These are phyloP conservation scores for Scomber japonicus DNA, from an alignment of 2,113 vertebrate species.

Conservation along the genomic window DNA sequence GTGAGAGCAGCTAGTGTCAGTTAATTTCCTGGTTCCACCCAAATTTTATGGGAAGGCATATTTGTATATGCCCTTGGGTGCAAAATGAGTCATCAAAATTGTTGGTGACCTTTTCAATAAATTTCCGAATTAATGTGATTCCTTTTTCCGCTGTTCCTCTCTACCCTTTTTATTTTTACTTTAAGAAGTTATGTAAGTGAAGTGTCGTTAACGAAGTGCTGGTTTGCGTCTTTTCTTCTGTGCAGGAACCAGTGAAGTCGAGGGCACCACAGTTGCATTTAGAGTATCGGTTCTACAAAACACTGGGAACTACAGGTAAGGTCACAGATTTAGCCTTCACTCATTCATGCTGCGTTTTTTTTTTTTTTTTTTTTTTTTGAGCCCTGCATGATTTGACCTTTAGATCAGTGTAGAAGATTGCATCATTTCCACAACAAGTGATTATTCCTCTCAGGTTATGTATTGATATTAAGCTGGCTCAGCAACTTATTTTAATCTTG, in stretches of 20 bases:
- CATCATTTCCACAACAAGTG: constrained; percentile 75
- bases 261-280: constrained; percentile 97
- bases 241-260: constrained; percentile 97
- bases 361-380: constrained; percentile 5
- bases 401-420: constrained; percentile 64
- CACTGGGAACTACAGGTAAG: constrained; percentile 93
- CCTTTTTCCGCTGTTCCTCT: neutral
- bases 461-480: constrained; percentile 37
- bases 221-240: constrained; percentile 50
- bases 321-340: neutral
- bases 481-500: constrained; percentile 51
- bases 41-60: neutral
- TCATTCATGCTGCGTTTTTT: neutral
- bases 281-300: constrained; percentile 99
- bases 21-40: constrained; percentile 2
- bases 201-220: neutral
- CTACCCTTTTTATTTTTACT: neutral
- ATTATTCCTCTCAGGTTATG: constrained; percentile 55
- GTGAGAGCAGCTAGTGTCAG: no score
- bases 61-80: neutral
- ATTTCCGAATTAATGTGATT: no score
- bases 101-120: neutral
- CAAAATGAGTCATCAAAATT: constrained; percentile 11
- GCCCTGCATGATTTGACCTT: constrained; percentile 40
- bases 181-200: neutral